phyloP scores from a whole-genome alignment of 2,797 vertebrate species.

The Eutrigla gurnardus region DNA sequence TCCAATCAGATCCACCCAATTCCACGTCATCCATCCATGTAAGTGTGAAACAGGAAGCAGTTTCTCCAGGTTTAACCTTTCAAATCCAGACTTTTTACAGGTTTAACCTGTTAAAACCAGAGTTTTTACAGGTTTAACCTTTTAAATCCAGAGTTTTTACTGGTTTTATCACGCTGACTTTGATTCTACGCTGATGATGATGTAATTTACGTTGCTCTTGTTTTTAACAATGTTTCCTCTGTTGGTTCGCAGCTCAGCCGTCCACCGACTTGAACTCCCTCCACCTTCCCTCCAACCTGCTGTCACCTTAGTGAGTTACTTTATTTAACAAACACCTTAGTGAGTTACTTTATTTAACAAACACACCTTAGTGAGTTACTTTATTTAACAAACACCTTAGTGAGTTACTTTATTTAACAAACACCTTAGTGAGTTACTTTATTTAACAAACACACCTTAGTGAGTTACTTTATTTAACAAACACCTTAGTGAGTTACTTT shows the following conservation, averaged over 20 bases:
- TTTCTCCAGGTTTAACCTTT: neutral
- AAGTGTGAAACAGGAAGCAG: conserved; percentile 27
- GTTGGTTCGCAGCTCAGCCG: conserved; percentile 41
- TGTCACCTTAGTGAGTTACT: conserved; percentile 63
- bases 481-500: too few species aligned
- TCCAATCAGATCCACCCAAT: conserved; percentile 42
- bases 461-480: too few species aligned
- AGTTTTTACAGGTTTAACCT: too few species aligned
- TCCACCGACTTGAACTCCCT: neutral
- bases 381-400: too few species aligned
- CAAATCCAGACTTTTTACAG: too few species aligned
- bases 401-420: too few species aligned
- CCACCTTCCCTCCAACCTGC: conserved; percentile 11
- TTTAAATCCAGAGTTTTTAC: too few species aligned
- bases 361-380: neutral
- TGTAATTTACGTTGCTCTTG: neutral
- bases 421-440: too few species aligned
- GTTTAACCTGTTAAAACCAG: too few species aligned
- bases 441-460: too few species aligned
- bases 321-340: neutral
- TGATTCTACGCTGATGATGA: neutral
- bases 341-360: too few species aligned
- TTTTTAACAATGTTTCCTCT: neutral
- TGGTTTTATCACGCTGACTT: neutral
- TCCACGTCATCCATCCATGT: conserved; percentile 54